Evolutionary conservation across 2,888 invertebrate species (phyloP), one percentile per base, ranked within the genome.

Genomic region (Hirudinaria manillensis): DNA sequence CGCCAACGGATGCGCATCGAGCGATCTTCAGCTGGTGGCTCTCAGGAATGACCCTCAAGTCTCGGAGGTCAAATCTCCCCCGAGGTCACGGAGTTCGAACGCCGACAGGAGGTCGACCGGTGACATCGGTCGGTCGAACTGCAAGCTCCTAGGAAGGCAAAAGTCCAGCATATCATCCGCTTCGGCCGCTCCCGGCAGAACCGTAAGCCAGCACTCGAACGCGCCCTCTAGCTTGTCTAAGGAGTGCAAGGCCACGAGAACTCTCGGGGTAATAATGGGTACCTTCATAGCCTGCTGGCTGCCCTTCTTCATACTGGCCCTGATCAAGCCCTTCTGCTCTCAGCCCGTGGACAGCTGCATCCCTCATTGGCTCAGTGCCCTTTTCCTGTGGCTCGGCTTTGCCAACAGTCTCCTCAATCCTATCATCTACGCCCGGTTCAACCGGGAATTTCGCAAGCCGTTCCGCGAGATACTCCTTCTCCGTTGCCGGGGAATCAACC

Each of bases 331-430:
- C 3, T 82, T 85, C 76, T 81, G 81, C 77, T 76, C 76, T 3
- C 75, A 77, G 24, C 38, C 77, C 19, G 29, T 34, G 16, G 73
- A 76, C 72, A 70, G 76, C n/a, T 78, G 78, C 66, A 81, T 84
- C 61, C 85, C 85, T 3, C 65, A 72, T 34, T 81, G 80, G 80
- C 77, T 85, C 3, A 78, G 76, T 68, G 79, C 81, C 66, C 79
- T 82, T 51, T 82, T 85, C 55, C 80, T 81, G 77, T 85, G 85
- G 85, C 79, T 85, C 68, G 96, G 96, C 79, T 97, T 95, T 86
- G 91, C 93, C 82, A 96, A 97, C 86, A 94, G 94, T 82, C 89
- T 95, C 82, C 89, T 96, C 80, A 97, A 97, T 86, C 97, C 96
- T 2, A 92, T 96, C 78, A 97, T 97, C 81, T 97, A 97, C 86